Base-by-base conservation (phyloP, 2,113 vertebrate species). In the Dipodomys stephensi region DNA sequence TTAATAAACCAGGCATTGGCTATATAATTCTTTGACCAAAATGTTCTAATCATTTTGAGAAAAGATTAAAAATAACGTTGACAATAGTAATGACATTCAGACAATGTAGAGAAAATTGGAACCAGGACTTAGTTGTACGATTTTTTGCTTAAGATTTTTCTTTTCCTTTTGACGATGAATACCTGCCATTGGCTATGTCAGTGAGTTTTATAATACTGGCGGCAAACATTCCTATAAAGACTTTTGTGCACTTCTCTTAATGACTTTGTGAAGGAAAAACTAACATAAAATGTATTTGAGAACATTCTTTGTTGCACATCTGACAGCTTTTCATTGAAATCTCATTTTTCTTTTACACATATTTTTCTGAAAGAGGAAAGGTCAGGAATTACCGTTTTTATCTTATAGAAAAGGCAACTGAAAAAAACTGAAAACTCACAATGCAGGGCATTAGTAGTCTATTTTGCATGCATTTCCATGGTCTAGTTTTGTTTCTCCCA, bases 291-390 rank as follows among this genome's bases (percentile, higher is more conserved):
- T 77, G 90, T 35, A 92, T 60, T 73, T 88, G 46, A 65, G 68
- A 83, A 83, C 68, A 67, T 64, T 82, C 60, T 82, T 28, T 79
- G 60, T 73, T n/a, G 25, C 9, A 28, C 20, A 60, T 81, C 23
- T 94, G 86, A 90, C 79, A 96, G 73, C 23, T 62, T 87, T 71
- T 84, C 77, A 28, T 27, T 86, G 86, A 71, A 60, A 32, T 49
- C 27, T 90, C 67, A 62, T 82, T 95, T 96, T 93, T 71, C 20
- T 77, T 86, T 53, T 13, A 30, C 20, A 3, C 46, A 25, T 90
- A 67, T 27, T 67, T 49, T 68, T 81, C 8, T 23, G 44, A 90
- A 62, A 87, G 72, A 94, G 8, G n/a, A 95, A 88, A 94, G 86
- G 60, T 79, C 86, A 87, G 49, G 73, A 65, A 69, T 78, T 65